Evolutionary conservation across 1,140 invertebrate genomes (phyloP).

Genomic region (Calephelis virginiensis): DNA sequence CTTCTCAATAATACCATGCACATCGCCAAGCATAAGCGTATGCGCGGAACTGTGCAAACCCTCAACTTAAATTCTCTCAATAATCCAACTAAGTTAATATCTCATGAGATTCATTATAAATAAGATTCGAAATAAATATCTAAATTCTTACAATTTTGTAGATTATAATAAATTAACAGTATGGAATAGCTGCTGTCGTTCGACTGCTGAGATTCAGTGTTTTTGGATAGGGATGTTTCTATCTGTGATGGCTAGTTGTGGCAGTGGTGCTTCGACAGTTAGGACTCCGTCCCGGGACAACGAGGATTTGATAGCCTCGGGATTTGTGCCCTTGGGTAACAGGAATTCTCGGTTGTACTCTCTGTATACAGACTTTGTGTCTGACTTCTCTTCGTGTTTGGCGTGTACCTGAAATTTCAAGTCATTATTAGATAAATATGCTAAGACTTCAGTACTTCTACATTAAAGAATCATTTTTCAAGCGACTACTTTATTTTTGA

Average conservation of each 20-base stretch:
- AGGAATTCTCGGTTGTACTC: constrained; percentile 98
- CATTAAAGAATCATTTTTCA: too few relatives aligned
- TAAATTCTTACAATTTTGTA: constrained; percentile 63
- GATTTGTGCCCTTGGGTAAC: constrained; percentile 94
- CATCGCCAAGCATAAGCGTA: constrained; percentile 39
- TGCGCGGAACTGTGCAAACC: constrained; percentile 46
- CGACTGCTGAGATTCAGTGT: constrained; percentile 54
- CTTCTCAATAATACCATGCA: constrained; percentile 35
- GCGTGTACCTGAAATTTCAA: constrained; percentile 90
- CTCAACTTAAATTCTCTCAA: constrained; percentile 27
- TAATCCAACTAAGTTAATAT: constrained; percentile 50
- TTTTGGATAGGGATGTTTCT: constrained; percentile 78
- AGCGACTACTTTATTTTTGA: too few relatives aligned
- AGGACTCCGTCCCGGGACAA: constrained; percentile 95
- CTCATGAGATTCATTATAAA: constrained; percentile 68
- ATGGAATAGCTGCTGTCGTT: constrained; percentile 71
- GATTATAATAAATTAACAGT: constrained; percentile 77
- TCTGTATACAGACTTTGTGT: constrained; percentile 95
- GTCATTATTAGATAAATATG: too few relatives aligned
- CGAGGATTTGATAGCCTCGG: constrained; percentile 93
- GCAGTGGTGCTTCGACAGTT: constrained; percentile 95
- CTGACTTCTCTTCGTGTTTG: constrained; percentile 97
- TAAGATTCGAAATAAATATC: constrained; percentile 71
- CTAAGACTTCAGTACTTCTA: too few relatives aligned
- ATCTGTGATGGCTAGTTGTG: constrained; percentile 82